Evolutionary conservation across 2,888 invertebrate species (phyloP).

Genomic region (Drosophila falleni): DNA sequence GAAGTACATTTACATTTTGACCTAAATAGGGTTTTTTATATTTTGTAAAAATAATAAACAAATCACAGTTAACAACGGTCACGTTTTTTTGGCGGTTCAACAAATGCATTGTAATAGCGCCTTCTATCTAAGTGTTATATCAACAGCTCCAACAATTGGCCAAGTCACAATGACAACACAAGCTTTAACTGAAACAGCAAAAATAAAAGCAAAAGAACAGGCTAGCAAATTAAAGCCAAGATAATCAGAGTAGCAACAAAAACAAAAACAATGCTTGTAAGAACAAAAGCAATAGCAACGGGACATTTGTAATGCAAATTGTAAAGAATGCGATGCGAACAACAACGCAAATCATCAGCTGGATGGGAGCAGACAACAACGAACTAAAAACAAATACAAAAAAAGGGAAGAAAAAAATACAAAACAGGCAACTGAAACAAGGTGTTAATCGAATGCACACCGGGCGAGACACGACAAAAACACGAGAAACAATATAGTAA

Average conservation of each 20-base stretch:
- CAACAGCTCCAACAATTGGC: slow-evolving; percentile 68
- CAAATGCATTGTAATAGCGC: slow-evolving; percentile 68
- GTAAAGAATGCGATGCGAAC: slow-evolving; percentile 36
- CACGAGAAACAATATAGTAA: slow-evolving; percentile 24
- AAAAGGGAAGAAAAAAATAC: slow-evolving; percentile 8
- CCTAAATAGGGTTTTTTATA: slow-evolving; percentile 18
- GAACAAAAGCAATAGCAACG: slow-evolving; percentile 40
- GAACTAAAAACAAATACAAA: slow-evolving; percentile 19
- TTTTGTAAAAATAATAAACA: slow-evolving; percentile 28
- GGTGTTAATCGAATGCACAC: slow-evolving; percentile 78
- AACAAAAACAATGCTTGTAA: slow-evolving; percentile 7
- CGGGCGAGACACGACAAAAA: slow-evolving; percentile 40
- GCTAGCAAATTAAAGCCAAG: slow-evolving; percentile 74
- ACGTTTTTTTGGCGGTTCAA: slow-evolving; percentile 66
- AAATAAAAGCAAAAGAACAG: slow-evolving; percentile 15
- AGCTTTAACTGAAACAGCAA: slow-evolving; percentile 9
- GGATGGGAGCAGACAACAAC: slow-evolving; percentile 20
- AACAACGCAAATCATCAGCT: slow-evolving; percentile 50
- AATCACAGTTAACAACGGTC: slow-evolving; percentile 68
- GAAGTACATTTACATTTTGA: slow-evolving; percentile 19
- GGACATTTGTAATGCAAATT: slow-evolving; percentile 70
- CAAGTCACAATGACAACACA: slow-evolving; percentile 44
- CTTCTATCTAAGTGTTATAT: slow-evolving; percentile 77
- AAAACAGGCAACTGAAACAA: slow-evolving; percentile 33
- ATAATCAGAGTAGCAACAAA: slow-evolving; percentile 59